A percentile compares a stretch with the other conserved stretches of the same genome.
These are phyloP conservation scores for Elysia crispata DNA, from an alignment of 2,888 invertebrate species.

Conservation along the genomic window DNA sequence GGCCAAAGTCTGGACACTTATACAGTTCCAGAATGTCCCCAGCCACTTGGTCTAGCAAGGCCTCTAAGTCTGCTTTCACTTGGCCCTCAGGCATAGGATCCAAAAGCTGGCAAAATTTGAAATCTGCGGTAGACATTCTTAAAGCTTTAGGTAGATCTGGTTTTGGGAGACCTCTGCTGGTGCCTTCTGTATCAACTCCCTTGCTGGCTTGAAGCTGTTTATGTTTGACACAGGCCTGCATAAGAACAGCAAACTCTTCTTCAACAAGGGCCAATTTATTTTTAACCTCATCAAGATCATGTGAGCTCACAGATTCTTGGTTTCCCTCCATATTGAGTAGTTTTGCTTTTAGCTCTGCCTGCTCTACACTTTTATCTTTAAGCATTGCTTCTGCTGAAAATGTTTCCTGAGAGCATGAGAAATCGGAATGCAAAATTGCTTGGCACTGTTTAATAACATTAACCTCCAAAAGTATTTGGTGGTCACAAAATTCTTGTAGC, in stretches of 20 bases:
- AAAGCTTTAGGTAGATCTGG: slow-evolving; percentile 22
- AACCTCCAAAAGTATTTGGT: slow-evolving; percentile 30
- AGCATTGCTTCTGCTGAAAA: too few species aligned
- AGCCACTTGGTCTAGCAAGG: not conserved
- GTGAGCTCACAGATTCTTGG: too few species aligned
- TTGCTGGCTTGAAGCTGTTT: slow-evolving; percentile 6
- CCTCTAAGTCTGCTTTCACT: not conserved
- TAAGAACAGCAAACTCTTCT: not conserved
- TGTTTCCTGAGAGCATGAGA: too few species aligned
- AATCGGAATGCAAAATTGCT: too few species aligned
- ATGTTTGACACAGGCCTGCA: not conserved
- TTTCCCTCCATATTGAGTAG: too few species aligned
- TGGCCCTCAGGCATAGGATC: not conserved
- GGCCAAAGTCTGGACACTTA: slow-evolving; percentile 15
- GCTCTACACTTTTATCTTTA: too few species aligned
- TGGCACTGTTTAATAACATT: slow-evolving; percentile 41
- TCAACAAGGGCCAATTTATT: too few species aligned
- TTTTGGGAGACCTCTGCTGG: not conserved
- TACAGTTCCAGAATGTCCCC: slow-evolving; percentile 2
- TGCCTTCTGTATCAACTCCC: not conserved
- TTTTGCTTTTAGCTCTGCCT: too few species aligned
- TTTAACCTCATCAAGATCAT: too few species aligned
- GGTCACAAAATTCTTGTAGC: slow-evolving; percentile 26
- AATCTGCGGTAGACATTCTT: not conserved
- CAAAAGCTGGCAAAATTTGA: slow-evolving; percentile 6